Conservation (phyloP, 2,888 invertebrate genomes). For the Toxonevra muliebris region DNA sequence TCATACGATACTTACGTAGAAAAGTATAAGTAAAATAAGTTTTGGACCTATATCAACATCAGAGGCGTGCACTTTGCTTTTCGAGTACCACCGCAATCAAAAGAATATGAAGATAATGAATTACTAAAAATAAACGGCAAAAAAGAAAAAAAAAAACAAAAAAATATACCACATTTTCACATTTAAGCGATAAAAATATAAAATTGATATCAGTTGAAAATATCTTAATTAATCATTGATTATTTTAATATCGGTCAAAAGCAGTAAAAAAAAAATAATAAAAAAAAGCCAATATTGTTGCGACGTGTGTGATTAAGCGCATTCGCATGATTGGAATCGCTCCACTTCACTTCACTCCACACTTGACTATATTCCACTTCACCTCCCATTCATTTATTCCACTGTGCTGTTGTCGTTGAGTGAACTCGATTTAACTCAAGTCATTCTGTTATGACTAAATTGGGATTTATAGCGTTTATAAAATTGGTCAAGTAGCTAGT, state of each 20-base stretch:
- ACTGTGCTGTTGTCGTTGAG: not conserved
- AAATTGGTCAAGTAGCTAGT: not conserved
- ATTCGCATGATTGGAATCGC: not conserved
- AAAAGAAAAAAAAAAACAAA: too few species aligned
- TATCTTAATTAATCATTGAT: constrained; percentile 33
- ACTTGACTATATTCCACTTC: too few species aligned
- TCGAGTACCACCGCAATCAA: not conserved
- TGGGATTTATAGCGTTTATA: not conserved
- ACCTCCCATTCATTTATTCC: not conserved
- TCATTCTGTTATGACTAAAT: not conserved
- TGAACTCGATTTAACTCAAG: not conserved
- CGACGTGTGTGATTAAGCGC: not conserved
- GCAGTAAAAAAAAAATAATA: not conserved
- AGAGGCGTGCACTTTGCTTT: not conserved
- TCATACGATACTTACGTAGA: not conserved
- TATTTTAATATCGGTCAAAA: constrained; percentile 34
- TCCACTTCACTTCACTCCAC: too few species aligned
- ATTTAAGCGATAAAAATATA: constrained; percentile 3
- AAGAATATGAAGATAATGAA: too few species aligned
- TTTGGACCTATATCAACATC: constrained; percentile 26
- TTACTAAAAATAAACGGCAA: too few species aligned
- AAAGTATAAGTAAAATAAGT: not conserved
- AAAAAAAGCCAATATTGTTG: not conserved
- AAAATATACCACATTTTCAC: not conserved
- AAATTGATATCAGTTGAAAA: constrained; percentile 5